Evolutionary conservation across 2,797 vertebrate species (phyloP), one percentile per base, ranked within the genome.

Genomic region (Rhabdophis nuchalis): DNA sequence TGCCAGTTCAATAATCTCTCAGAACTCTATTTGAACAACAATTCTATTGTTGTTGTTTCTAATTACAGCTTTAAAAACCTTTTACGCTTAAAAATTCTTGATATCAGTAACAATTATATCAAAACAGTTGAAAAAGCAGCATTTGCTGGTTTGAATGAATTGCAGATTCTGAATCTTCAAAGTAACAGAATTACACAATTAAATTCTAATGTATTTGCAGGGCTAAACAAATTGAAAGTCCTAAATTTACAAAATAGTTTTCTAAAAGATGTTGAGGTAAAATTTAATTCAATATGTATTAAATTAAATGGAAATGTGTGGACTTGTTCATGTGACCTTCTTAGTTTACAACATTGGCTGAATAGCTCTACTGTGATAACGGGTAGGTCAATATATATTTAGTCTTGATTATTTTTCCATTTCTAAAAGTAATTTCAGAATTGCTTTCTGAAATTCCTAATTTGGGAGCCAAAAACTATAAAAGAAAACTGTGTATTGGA

Each of bases 271-370:
- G 90, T 95, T 87, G 95, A 96, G 88, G 88, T 85, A 90, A 27
- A 95, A 46, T 89, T 96, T 77, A 95, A 96, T 90, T 93, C 97
- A 87, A 95, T n/a, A 92, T 93, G 13, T 85, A 93, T 98, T 25
- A 87, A 92, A 95, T 96, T 99, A 94, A 92, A 95, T 90, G 97
- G 93, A 93, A 99, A 99, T 95, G 98, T 97, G 46, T 99, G 98
- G 98, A 98, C 96, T 68, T 99, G 99, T 85, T 98, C 98, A 91
- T 98, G 98, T 92, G 94, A 91, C 0, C 96, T 98, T 72, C 77
- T 97, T 46, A 95, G 92, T 91, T 95, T 98, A 91, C 95, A 97
- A 58, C 95, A 86, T 61, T 95, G 96, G 97, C 52, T 98, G 92
- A 97, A 94, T 25, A 91, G 72, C 32, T 95, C 94, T 85, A 96